Evolutionary conservation across 2,113 vertebrate species (phyloP).

Genomic region (Conger conger): DNA sequence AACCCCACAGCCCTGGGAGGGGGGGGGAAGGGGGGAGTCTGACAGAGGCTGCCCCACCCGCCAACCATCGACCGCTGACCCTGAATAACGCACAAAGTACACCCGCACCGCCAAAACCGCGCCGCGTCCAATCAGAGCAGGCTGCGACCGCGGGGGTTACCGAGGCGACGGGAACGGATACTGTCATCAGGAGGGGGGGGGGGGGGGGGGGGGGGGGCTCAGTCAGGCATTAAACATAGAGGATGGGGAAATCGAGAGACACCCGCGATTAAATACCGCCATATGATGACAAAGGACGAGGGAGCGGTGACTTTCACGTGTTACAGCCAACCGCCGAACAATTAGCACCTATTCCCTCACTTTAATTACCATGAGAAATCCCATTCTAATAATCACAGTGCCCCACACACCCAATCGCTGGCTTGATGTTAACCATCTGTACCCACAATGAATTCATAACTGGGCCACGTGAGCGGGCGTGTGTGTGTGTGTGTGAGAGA

Average conservation of each 20-base stretch:
- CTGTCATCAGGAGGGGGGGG: neutral
- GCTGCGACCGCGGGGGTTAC: neutral
- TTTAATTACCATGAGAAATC: constrained; percentile 12
- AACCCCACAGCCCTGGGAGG: constrained; percentile 56
- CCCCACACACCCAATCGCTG: neutral
- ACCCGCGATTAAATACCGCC: neutral
- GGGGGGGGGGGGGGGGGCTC: neutral
- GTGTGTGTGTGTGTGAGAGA: constrained; percentile 28
- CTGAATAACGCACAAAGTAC: constrained; percentile 31
- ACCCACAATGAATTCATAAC: constrained; percentile 5
- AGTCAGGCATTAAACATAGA: neutral
- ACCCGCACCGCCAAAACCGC: constrained; percentile 9
- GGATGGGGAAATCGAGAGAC: neutral
- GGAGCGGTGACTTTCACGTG: neutral
- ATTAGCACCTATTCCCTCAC: constrained; percentile 11
- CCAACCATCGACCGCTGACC: constrained; percentile 16
- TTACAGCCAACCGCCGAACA: neutral
- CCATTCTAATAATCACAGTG: neutral
- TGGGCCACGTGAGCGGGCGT: neutral
- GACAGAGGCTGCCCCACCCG: constrained; percentile 28
- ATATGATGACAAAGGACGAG: neutral
- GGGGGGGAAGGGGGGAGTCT: constrained; percentile 51
- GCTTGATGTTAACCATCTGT: neutral
- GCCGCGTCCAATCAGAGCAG: constrained; percentile 18
- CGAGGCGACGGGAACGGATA: neutral